Evolutionary conservation across 2,113 vertebrate genomes (phyloP).

Genomic region (Amphiprion percula): DNA sequence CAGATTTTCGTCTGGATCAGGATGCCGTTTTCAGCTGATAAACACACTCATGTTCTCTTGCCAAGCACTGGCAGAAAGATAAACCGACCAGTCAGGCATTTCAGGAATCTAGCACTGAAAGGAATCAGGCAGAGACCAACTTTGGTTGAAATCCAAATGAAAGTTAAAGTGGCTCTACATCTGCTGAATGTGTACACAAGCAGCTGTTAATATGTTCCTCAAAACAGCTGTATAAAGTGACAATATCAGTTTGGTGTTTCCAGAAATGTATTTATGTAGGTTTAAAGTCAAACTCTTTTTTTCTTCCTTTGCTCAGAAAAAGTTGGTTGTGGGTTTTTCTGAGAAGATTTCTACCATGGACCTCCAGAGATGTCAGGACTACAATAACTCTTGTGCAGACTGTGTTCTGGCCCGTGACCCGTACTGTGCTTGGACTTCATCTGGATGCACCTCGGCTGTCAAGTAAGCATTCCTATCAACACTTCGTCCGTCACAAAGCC

Average conservation of each 20-base stretch:
- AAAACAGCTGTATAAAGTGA: neutral
- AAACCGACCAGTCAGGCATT: neutral
- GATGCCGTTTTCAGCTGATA: slow-evolving; percentile 1
- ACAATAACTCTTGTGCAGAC: slow-evolving; percentile 75
- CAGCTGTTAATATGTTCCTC: neutral
- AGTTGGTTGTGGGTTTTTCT: slow-evolving; percentile 78
- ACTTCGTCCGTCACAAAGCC: too few species aligned
- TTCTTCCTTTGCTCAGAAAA: slow-evolving; percentile 72
- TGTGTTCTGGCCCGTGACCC: slow-evolving; percentile 84
- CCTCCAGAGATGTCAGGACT: slow-evolving; percentile 78
- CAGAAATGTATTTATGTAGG: neutral
- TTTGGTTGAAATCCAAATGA: too few species aligned
- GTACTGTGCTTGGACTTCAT: slow-evolving; percentile 81
- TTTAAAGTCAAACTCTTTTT: neutral
- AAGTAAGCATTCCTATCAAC: slow-evolving; percentile 45
- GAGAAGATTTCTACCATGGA: slow-evolving; percentile 75
- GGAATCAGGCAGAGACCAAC: too few species aligned
- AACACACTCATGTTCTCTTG: neutral
- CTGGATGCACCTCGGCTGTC: slow-evolving; percentile 69
- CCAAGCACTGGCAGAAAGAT: neutral
- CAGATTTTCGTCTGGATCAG: neutral
- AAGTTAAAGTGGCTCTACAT: neutral
- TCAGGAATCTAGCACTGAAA: too few species aligned
- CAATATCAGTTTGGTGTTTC: neutral
- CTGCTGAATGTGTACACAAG: neutral